Conservation (phyloP, 2,113 vertebrate genomes). For the Pseudorasbora parva region DNA sequence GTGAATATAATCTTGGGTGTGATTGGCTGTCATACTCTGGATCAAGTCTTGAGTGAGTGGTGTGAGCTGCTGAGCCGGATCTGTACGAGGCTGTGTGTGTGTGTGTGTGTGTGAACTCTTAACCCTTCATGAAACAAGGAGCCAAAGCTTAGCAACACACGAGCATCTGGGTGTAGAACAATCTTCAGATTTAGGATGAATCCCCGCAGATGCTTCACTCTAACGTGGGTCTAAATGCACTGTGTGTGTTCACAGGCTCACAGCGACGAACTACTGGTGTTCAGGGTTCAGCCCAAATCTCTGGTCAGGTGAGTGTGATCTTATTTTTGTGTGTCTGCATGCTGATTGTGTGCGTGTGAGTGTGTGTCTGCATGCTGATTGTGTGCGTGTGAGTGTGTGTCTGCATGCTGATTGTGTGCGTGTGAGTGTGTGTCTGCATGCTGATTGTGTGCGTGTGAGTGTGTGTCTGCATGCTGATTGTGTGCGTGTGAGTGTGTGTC, state of each 20-base stretch:
- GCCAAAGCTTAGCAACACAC: neutral
- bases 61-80: too few relatives aligned
- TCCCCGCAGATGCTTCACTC: neutral
- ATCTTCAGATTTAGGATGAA: neutral
- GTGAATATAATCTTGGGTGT: too few relatives aligned
- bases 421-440: too few relatives aligned
- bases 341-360: neutral
- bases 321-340: too few relatives aligned
- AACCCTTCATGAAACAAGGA: neutral
- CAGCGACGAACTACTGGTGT: conserved; percentile 90
- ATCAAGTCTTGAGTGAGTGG: too few relatives aligned
- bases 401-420: neutral
- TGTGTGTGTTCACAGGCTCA: conserved; percentile 80
- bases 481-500: neutral
- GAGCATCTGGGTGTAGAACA: neutral
- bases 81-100: too few relatives aligned
- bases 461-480: neutral
- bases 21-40: too few relatives aligned
- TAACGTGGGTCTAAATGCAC: too few relatives aligned
- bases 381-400: neutral
- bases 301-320: conserved; percentile 91
- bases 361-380: neutral
- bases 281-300: conserved; percentile 91
- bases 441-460: neutral
- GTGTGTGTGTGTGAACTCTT: neutral